A percentile compares a stretch with the other conserved stretches of the same genome.
Conservation (phyloP, 2,113 vertebrate species). For the Siphamia tubifer region DNA sequence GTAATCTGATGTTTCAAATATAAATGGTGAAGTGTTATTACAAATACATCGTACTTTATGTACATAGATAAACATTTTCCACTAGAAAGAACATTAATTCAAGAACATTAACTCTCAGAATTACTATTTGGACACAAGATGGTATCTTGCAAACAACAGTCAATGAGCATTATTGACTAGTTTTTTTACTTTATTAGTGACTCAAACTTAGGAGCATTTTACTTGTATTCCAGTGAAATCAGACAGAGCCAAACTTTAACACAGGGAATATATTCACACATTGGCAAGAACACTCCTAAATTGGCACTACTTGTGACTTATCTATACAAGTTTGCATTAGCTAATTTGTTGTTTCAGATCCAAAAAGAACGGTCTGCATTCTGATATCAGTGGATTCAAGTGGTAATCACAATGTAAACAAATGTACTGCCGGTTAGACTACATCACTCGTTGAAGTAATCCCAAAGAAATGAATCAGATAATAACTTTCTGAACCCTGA, state of each 20-base stretch:
- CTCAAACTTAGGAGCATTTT: no score
- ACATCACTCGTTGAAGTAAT: background rate
- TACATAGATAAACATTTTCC: no score
- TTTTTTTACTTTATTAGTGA: no score
- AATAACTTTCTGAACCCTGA: background rate
- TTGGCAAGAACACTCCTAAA: background rate
- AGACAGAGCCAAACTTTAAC: background rate
- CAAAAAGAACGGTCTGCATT: background rate
- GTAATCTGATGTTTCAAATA: no score
- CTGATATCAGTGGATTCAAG: background rate
- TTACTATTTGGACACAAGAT: no score
- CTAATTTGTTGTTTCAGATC: background rate
- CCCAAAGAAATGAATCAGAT: background rate
- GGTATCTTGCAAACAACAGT: no score
- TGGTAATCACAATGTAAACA: constrained; percentile 2
- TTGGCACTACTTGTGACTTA: background rate
- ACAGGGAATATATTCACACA: background rate
- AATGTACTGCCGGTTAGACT: background rate
- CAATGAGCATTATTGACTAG: no score
- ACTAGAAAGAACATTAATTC: no score
- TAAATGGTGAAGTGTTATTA: no score
- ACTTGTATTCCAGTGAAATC: no score
- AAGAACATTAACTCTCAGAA: no score
- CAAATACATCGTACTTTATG: no score
- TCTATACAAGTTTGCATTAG: background rate